Conservation (phyloP, 2,797 vertebrate species). For the Anas bernieri region DNA sequence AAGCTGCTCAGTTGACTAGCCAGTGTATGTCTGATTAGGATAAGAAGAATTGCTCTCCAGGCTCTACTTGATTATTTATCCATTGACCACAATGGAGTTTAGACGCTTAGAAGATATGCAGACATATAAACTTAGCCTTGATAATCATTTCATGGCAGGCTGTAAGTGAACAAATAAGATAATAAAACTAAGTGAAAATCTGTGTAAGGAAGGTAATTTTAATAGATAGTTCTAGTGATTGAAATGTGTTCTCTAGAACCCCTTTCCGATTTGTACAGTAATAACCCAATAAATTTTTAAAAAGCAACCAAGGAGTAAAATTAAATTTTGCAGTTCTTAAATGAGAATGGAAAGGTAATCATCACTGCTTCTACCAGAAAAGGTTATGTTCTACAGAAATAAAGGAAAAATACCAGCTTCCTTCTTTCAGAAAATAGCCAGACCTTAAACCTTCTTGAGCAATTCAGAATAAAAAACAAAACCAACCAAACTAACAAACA, state of each 20-base stretch:
- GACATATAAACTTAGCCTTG: not conserved
- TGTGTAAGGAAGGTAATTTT: not conserved
- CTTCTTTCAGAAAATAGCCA: not conserved
- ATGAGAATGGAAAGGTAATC: not conserved
- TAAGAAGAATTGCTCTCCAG: not conserved
- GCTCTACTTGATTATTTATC: not conserved
- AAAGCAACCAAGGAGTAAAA: not conserved
- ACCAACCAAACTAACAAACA: not conserved
- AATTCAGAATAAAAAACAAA: not conserved
- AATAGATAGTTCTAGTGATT: not conserved
- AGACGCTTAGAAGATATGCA: not conserved
- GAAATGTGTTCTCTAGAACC: not conserved
- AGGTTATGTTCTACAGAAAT: not conserved
- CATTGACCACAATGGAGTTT: not conserved
- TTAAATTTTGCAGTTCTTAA: not conserved
- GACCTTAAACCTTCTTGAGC: not conserved
- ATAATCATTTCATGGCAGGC: not conserved
- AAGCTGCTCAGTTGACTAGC: not conserved
- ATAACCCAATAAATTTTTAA: not conserved
- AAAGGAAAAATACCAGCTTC: not conserved
- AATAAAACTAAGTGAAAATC: not conserved
- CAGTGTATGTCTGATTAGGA: not conserved
- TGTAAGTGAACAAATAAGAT: not conserved
- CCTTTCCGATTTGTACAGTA: not conserved
- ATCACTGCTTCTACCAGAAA: not conserved